Base-by-base conservation (phyloP, 1,140 invertebrate genomes). In the Tyrophagus putrescentiae region DNA sequence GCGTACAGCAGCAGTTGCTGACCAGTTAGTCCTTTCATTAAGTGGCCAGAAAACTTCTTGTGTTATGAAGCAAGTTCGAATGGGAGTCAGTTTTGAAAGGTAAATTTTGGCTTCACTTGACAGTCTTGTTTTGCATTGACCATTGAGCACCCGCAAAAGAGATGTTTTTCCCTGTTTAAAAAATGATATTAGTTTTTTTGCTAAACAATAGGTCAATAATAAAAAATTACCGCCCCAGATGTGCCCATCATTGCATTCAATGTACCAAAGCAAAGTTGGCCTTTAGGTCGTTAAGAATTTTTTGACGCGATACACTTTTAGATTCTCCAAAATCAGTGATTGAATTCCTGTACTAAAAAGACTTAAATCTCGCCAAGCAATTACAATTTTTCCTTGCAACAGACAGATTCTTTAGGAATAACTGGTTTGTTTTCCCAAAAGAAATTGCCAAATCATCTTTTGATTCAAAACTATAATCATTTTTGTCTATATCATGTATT, bases 31-130 rank as follows among this genome's bases (percentile, higher is more conserved):
- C 18, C 41, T 23, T 4, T 31, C 2, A 63, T 57, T 29, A 62
- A 11, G n/a, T 63, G 28, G 72, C 94, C 90, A 68, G 94, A 88
- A n/a, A 62, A 58, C 61, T 23, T 61, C 44, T 60, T 62, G 61
- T 7, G 29, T 36, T 3, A 62, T 61, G 29, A 61, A 60, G 6
- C 53, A 60, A 3, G 60, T 36, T 34, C 23, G 1, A n/a, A 53
- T 42, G 18, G 41, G 42, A 23, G n/a, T 16, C n/a, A 31, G n/a
- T 50, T 28, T 60, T 3, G 48, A 23, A 33, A 61, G 4, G 23
- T 61, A 56, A 41, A 50, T 25, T 5, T 25, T 18, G 34, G 29
- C 33, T 50, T 16, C 11, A 29, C 57, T 48, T 9, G 28, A 28
- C 5, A 62, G 28, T 34, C 44, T 42, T 21, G n/a, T 44, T 25